These are phyloP conservation scores for Elgaria multicarinata DNA, from an alignment of 2,113 vertebrate genomes.

Conservation along the genomic window DNA sequence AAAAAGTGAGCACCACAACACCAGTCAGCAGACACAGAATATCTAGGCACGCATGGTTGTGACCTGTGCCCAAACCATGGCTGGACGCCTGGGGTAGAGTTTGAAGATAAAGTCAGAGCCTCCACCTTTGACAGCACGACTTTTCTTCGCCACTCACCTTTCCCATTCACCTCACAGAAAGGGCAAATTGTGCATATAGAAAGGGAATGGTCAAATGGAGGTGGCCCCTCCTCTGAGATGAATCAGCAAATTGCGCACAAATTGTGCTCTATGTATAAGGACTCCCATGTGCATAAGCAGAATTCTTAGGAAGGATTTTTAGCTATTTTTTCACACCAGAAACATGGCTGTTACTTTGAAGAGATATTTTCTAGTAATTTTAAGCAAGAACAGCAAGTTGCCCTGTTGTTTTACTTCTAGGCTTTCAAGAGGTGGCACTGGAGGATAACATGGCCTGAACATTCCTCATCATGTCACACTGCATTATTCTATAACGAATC, in stretches of 20 bases:
- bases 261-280: too few species aligned
- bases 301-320: neutral
- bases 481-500: neutral
- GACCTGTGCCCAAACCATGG: too few species aligned
- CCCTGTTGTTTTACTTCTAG: neutral
- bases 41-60: neutral
- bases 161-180: neutral
- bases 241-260: neutral
- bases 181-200: neutral
- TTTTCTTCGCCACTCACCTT: neutral
- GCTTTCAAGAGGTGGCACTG: neutral
- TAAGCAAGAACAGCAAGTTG: neutral
- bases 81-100: neutral
- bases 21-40: neutral
- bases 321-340: conserved; percentile 32
- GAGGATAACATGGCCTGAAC: neutral
- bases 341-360: neutral
- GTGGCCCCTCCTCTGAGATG: neutral
- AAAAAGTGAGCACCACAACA: too few species aligned
- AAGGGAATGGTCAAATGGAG: neutral
- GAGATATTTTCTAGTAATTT: neutral
- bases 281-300: too few species aligned
- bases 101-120: neutral
- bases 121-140: neutral
- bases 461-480: neutral